These are phyloP conservation scores for Acanthosepion esculentum DNA, from an alignment of 2,888 invertebrate species.

Conservation along the genomic window DNA sequence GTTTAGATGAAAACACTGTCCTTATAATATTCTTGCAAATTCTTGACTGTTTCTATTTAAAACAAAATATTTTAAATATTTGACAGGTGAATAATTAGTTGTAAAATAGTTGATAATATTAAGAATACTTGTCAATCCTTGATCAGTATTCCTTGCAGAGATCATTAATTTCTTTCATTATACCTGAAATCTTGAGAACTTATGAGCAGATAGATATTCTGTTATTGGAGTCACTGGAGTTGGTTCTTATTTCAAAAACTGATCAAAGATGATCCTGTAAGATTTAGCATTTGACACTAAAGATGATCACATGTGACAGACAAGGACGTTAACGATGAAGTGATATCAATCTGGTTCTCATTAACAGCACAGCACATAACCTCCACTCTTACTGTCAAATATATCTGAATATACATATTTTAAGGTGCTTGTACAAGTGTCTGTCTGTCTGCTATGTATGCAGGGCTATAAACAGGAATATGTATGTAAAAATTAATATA, in stretches of 20 bases:
- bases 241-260: background rate
- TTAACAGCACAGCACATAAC: background rate
- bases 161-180: background rate
- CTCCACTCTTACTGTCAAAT: background rate
- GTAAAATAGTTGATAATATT: no score
- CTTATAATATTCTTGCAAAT: no score
- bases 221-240: background rate
- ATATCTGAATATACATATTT: background rate
- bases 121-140: no score
- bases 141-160: no score
- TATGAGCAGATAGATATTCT: background rate
- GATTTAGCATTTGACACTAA: background rate
- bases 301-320: background rate
- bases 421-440: background rate
- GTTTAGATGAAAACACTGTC: no score
- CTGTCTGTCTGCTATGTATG: no score
- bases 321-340: background rate
- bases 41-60: no score
- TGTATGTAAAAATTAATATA: background rate
- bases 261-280: background rate
- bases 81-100: no score
- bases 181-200: background rate
- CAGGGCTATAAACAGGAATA: background rate
- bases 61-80: no score
- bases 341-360: background rate